A percentile compares a stretch with the other conserved stretches of the same genome.
Evolutionary conservation across 2,888 invertebrate species (phyloP).

Genomic region (Tribolium freemani): DNA sequence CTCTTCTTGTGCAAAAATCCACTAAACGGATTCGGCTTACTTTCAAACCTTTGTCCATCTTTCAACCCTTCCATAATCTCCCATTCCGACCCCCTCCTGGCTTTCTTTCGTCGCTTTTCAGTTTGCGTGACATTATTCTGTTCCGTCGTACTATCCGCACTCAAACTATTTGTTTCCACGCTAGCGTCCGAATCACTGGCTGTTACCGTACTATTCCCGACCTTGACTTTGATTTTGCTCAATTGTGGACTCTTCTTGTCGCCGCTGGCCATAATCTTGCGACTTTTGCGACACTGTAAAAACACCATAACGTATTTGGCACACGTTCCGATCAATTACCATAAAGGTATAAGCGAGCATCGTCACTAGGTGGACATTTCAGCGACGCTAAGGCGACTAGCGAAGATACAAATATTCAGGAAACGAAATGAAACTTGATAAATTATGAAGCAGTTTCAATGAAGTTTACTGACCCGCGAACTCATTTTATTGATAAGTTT

Average conservation of each 20-base stretch:
- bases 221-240: constrained; percentile 56
- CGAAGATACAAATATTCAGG: constrained; percentile 18
- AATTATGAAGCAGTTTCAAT: constrained; percentile 19
- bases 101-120: constrained; percentile 60
- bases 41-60: constrained; percentile 82
- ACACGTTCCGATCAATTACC: not conserved
- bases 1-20: constrained; percentile 85
- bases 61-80: constrained; percentile 86
- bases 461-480: constrained; percentile 32
- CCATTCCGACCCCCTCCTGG: constrained; percentile 80
- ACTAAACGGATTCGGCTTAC: constrained; percentile 77
- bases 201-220: constrained; percentile 54
- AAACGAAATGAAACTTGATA: constrained; percentile 17
- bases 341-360: constrained; percentile 32
- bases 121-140: constrained; percentile 60
- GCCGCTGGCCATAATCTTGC: constrained; percentile 43
- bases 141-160: constrained; percentile 68
- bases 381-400: not conserved
- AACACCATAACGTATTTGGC: not conserved
- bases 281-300: constrained; percentile 27
- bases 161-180: constrained; percentile 70
- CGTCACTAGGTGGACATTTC: not conserved
- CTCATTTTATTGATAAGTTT: constrained; percentile 26
- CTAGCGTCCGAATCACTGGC: constrained; percentile 69
- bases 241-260: constrained; percentile 59